These are phyloP conservation scores for Plutella xylostella DNA, from an alignment of 2,888 invertebrate genomes.

Conservation along the genomic window DNA sequence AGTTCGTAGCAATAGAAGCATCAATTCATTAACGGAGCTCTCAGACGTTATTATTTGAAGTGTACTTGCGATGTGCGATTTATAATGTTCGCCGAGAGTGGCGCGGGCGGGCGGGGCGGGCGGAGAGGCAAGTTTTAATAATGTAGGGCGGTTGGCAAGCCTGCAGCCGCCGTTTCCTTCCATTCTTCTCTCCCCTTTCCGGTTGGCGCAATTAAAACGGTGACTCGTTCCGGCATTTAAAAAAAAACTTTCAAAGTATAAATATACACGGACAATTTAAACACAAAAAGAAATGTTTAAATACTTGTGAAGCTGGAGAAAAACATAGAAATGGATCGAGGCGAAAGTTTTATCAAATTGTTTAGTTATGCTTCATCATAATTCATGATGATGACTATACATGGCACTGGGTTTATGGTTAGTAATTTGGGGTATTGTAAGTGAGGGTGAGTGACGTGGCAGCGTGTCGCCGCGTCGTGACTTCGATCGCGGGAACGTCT, in stretches of 20 bases:
- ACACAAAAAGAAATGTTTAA: conserved; percentile 19
- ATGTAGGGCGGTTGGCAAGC: conserved; percentile 63
- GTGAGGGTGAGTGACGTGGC: not conserved
- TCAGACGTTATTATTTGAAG: conserved; percentile 38
- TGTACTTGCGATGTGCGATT: conserved; percentile 49
- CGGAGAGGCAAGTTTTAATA: conserved; percentile 66
- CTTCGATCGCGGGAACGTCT: conserved; percentile 37
- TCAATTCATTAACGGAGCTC: conserved; percentile 4
- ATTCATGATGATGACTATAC: too few relatives aligned
- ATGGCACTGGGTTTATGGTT: too few relatives aligned
- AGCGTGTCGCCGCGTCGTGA: not conserved
- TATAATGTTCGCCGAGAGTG: conserved; percentile 47
- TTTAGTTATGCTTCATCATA: too few relatives aligned
- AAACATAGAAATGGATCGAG: too few relatives aligned
- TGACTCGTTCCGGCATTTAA: conserved; percentile 65
- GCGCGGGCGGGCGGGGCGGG: conserved; percentile 29
- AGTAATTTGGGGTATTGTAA: not conserved
- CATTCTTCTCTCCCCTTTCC: conserved; percentile 67
- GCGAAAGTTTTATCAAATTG: not conserved
- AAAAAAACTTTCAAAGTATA: conserved; percentile 54
- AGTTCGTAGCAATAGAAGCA: conserved; percentile 1
- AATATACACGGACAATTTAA: conserved; percentile 49
- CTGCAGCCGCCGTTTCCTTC: conserved; percentile 58
- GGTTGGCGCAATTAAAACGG: conserved; percentile 66
- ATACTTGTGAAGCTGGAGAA: too few relatives aligned